Evolutionary conservation across 2,888 invertebrate genomes (phyloP).

Genomic region (Ephialtes manifestator): DNA sequence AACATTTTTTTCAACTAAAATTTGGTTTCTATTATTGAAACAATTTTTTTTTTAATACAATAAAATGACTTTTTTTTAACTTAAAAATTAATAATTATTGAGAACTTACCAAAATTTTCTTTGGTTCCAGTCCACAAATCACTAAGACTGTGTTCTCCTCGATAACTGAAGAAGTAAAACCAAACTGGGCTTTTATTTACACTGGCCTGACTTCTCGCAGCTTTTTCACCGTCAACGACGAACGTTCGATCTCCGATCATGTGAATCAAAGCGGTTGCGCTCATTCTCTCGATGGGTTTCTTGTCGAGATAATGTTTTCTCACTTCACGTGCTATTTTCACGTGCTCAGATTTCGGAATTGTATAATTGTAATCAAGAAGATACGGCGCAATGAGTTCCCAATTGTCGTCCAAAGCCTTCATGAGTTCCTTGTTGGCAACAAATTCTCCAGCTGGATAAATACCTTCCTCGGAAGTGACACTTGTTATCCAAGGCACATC

Average conservation of each 20-base stretch:
- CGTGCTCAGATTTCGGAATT: slow-evolving; percentile 73
- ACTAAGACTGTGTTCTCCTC: slow-evolving; percentile 87
- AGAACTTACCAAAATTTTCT: slow-evolving; percentile 87
- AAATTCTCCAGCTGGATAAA: slow-evolving; percentile 89
- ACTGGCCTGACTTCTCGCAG: slow-evolving; percentile 87
- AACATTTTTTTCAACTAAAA: neutral
- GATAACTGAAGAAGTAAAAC: slow-evolving; percentile 88
- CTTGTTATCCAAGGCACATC: slow-evolving; percentile 90
- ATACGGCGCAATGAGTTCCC: slow-evolving; percentile 88
- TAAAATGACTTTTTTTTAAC: too few relatives aligned
- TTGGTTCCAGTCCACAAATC: slow-evolving; percentile 86
- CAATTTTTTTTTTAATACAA: too few relatives aligned
- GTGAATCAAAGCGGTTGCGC: slow-evolving; percentile 78
- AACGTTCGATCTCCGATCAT: slow-evolving; percentile 90
- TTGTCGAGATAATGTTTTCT: slow-evolving; percentile 87
- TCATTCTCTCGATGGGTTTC: slow-evolving; percentile 85
- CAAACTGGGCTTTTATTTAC: slow-evolving; percentile 88
- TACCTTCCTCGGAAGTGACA: slow-evolving; percentile 90
- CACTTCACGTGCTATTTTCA: slow-evolving; percentile 85
- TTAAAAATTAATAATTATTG: too few relatives aligned
- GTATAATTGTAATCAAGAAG: slow-evolving; percentile 89
- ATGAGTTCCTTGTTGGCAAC: slow-evolving; percentile 85
- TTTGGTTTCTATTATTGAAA: too few relatives aligned
- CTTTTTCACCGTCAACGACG: slow-evolving; percentile 87
- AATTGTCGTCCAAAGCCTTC: slow-evolving; percentile 87